Conservation (phyloP, 2,113 vertebrate genomes). For the Cyprinodon tularosa region DNA sequence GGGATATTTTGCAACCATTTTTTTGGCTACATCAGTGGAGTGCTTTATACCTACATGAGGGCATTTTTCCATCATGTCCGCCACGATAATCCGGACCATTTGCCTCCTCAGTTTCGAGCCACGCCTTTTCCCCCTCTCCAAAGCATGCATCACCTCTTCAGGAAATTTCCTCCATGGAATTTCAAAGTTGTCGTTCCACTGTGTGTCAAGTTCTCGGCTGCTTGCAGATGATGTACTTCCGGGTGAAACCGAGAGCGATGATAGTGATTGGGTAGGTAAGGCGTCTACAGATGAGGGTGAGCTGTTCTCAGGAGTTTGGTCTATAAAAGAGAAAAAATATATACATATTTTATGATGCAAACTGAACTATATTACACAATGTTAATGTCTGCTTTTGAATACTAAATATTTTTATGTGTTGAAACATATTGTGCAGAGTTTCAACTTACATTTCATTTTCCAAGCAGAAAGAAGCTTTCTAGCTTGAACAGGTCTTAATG, state of each 20-base stretch:
- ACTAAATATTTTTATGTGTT: too few species aligned
- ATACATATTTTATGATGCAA: neutral
- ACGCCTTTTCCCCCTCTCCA: constrained; percentile 22
- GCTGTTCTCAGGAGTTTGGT: constrained; percentile 19
- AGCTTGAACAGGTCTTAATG: constrained; percentile 19
- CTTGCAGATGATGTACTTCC: constrained; percentile 1
- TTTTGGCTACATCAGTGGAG: constrained; percentile 10
- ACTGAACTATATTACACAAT: constrained; percentile 9
- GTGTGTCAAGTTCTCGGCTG: constrained; percentile 14
- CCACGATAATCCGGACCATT: constrained; percentile 32
- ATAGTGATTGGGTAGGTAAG: constrained; percentile 10
- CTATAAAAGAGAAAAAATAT: neutral
- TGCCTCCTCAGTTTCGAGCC: constrained; percentile 20
- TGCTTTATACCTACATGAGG: constrained; percentile 29
- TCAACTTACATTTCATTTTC: constrained; percentile 23
- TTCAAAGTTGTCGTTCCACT: constrained; percentile 14
- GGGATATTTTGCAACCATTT: constrained; percentile 23
- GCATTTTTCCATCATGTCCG: constrained; percentile 24
- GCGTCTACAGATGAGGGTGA: constrained; percentile 25
- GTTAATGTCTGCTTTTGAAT: constrained; percentile 1
- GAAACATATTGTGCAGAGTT: neutral
- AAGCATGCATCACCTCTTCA: constrained; percentile 18
- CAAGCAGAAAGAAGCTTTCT: constrained; percentile 20
- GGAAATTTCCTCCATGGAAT: constrained; percentile 28
- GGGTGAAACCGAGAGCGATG: constrained; percentile 12